Conservation (phyloP, 2,113 vertebrate species). For the Zapornia atra region DNA sequence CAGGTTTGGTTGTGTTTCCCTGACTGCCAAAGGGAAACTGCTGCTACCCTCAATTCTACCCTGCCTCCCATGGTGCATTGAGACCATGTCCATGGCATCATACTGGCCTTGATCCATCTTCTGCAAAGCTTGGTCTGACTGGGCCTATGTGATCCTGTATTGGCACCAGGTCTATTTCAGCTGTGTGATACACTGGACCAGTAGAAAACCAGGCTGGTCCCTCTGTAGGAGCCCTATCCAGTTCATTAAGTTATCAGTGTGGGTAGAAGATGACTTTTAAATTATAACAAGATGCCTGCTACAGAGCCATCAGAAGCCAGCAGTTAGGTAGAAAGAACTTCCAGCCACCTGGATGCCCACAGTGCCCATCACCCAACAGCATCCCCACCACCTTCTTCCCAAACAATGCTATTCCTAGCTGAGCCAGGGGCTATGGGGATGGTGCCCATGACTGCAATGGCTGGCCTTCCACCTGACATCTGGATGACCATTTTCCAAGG, state of each 20-base stretch:
- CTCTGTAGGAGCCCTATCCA: background rate
- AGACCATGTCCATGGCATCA: rapidly evolving
- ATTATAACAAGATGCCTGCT: rapidly evolving
- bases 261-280: background rate
- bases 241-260: rapidly evolving
- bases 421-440: background rate
- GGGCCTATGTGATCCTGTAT: background rate
- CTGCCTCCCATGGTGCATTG: background rate
- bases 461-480: background rate
- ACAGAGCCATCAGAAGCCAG: background rate
- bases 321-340: background rate
- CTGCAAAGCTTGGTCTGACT: rapidly evolving
- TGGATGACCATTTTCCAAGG: background rate
- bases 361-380: rapidly evolving
- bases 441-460: rapidly evolving
- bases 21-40: background rate
- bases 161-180: background rate
- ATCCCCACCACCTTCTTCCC: background rate
- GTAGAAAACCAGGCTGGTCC: background rate
- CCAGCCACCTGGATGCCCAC: rapidly evolving
- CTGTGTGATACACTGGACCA: rapidly evolving
- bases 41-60: background rate
- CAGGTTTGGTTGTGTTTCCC: background rate
- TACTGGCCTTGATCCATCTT: background rate
- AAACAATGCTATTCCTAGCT: background rate